A percentile compares a stretch with the other conserved stretches of the same genome.
These are phyloP conservation scores for Dolichomitus sp. DNA, from an alignment of 2,888 invertebrate genomes.

Conservation along the genomic window DNA sequence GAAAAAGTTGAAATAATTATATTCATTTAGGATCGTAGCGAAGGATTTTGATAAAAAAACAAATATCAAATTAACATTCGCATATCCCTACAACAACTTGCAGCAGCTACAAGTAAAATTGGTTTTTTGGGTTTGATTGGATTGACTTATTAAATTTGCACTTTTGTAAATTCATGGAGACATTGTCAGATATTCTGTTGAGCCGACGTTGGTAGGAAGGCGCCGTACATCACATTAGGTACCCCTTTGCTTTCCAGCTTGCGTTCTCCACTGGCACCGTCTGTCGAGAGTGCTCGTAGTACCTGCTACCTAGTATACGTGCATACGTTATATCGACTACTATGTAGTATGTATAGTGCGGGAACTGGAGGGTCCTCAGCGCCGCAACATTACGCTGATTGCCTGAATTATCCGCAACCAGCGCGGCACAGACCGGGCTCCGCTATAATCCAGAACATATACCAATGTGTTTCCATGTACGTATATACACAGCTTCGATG, in stretches of 20 bases:
- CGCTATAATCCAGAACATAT: slow-evolving; percentile 59
- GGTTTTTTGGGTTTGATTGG: neutral
- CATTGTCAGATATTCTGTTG: slow-evolving; percentile 38
- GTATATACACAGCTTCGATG: slow-evolving; percentile 1
- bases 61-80: no score
- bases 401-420: slow-evolving; percentile 85
- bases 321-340: slow-evolving; percentile 22
- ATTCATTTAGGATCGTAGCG: no score
- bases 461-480: slow-evolving; percentile 16
- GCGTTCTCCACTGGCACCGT: slow-evolving; percentile 44
- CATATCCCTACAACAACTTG: neutral
- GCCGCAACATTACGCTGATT: slow-evolving; percentile 86
- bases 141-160: neutral
- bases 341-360: slow-evolving; percentile 74
- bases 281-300: slow-evolving; percentile 41
- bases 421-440: slow-evolving; percentile 67
- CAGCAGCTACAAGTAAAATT: neutral
- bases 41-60: no score
- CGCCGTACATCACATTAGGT: slow-evolving; percentile 18
- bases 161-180: slow-evolving; percentile 9
- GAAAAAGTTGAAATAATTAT: no score
- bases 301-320: slow-evolving; percentile 49
- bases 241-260: slow-evolving; percentile 23
- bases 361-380: slow-evolving; percentile 83
- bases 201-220: slow-evolving; percentile 35